A percentile compares a stretch with the other conserved stretches of the same genome.
Evolutionary conservation across 2,113 vertebrate species (phyloP).

Genomic region (Fukomys damarensis): DNA sequence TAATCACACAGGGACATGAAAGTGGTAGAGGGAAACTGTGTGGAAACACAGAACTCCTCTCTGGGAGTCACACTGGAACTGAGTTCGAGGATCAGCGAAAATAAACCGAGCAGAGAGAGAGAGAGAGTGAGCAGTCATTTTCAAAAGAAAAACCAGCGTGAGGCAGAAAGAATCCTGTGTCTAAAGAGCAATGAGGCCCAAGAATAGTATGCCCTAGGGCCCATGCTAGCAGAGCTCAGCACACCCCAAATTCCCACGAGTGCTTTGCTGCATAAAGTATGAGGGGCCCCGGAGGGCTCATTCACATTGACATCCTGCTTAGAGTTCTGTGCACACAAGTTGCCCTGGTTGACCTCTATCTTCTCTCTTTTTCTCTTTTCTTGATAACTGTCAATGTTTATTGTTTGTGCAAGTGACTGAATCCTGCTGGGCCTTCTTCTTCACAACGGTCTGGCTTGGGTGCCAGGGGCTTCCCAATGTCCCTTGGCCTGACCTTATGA

Average conservation of each 20-base stretch:
- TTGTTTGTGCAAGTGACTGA: accelerated
- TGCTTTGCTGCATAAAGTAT: background rate
- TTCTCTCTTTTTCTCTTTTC: background rate
- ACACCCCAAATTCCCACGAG: background rate
- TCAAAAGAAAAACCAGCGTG: background rate
- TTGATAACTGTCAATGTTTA: background rate
- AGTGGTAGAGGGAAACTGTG: background rate
- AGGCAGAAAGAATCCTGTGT: background rate
- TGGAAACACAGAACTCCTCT: background rate
- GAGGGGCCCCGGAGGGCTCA: accelerated
- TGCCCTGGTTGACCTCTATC: background rate
- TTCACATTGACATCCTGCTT: background rate
- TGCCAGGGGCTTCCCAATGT: background rate
- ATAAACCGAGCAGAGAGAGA: background rate
- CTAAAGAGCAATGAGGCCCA: accelerated
- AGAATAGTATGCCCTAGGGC: accelerated
- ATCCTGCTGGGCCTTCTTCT: background rate
- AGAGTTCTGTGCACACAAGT: background rate
- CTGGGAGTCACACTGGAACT: accelerated
- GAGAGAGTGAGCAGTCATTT: background rate
- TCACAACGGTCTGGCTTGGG: background rate
- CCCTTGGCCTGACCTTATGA: background rate
- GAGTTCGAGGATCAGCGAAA: background rate
- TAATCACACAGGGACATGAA: accelerated
- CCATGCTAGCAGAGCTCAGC: accelerated